Evolutionary conservation across 92 coral and sea anemone genomes (phyloP).

Genomic region (Palythoa grandis): DNA sequence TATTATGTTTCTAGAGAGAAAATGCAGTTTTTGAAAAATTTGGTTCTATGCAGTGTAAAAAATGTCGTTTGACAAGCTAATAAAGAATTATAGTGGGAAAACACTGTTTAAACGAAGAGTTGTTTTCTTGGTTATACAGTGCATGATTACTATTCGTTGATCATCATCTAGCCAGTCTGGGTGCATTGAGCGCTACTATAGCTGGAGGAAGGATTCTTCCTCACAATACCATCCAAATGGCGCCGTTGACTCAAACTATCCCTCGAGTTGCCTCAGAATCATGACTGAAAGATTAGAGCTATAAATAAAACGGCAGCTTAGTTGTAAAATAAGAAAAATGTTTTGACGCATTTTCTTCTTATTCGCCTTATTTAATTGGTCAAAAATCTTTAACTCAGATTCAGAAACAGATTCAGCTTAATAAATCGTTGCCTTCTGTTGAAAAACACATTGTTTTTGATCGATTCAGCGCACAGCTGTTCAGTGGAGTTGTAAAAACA

Average conservation of each 20-base stretch:
- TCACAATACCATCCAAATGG: background rate
- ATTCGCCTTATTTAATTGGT: background rate
- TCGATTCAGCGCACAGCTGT: constrained; percentile 45
- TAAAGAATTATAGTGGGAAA: background rate
- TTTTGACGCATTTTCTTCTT: background rate
- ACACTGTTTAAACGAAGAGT: constrained; percentile 20
- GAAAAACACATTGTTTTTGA: constrained; percentile 6
- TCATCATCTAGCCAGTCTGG: background rate
- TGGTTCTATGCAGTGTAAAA: background rate
- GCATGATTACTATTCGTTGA: background rate
- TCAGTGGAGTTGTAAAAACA: background rate
- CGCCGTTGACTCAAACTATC: background rate
- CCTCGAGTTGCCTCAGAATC: background rate
- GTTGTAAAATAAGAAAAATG: background rate
- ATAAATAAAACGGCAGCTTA: background rate
- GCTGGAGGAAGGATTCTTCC: background rate
- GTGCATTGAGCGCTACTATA: background rate
- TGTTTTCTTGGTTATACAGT: constrained; percentile 7
- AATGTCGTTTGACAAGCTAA: background rate
- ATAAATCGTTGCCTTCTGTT: constrained; percentile 4
- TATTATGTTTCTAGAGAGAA: background rate
- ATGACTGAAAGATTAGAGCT: background rate
- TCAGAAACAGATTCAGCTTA: constrained; percentile 6
- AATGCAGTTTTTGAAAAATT: background rate
- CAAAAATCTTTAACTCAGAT: background rate